These are phyloP conservation scores for Tachuris rubrigastra DNA, from an alignment of 2,113 vertebrate species.

Conservation along the genomic window DNA sequence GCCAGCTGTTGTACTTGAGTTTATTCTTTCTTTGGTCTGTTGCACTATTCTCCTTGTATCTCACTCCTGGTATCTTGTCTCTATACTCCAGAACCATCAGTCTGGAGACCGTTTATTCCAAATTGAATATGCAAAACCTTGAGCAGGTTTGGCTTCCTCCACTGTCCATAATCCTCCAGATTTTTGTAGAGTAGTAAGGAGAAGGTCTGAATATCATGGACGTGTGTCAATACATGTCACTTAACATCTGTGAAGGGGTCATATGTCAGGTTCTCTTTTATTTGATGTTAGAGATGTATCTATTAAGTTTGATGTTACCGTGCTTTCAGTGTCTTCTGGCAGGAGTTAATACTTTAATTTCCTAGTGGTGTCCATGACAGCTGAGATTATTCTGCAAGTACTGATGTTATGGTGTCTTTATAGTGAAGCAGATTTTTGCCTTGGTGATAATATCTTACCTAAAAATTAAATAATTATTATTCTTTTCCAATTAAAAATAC, in stretches of 20 bases:
- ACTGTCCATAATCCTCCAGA: neutral
- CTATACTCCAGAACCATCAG: neutral
- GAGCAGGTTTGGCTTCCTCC: neutral
- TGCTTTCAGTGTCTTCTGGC: neutral
- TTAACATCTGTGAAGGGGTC: neutral
- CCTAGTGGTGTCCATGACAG: neutral
- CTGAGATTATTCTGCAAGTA: neutral
- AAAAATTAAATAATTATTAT: neutral
- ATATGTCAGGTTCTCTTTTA: neutral
- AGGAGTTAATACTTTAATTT: neutral
- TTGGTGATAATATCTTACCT: neutral
- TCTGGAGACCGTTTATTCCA: neutral
- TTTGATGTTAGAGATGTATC: neutral
- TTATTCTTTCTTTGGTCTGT: neutral
- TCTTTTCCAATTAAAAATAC: neutral
- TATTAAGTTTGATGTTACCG: neutral
- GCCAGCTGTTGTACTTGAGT: neutral
- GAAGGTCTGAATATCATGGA: neutral
- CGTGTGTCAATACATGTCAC: neutral
- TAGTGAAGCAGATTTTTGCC: neutral
- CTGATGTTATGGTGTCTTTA: neutral
- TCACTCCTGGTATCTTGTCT: neutral
- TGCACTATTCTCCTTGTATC: neutral
- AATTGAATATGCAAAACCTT: neutral
- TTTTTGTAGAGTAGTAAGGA: neutral